Base-by-base conservation (phyloP, 2,888 invertebrate species). In the Tenthredo scrophulariae region DNA sequence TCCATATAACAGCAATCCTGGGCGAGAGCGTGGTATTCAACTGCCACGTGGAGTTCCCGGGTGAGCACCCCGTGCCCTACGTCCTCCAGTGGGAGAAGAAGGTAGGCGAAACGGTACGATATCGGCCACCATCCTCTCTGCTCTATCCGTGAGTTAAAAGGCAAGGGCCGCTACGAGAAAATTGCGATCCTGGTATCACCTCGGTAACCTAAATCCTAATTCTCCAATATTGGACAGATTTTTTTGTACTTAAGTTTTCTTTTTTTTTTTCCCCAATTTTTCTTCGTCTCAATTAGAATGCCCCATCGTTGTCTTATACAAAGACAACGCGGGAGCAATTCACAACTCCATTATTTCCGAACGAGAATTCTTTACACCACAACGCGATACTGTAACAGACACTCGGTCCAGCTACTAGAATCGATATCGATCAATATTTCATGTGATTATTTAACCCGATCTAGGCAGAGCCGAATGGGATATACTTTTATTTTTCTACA, bases 21-120 rank as follows among this genome's bases (percentile, higher is more conserved):
- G 98, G 98, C 94, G 98, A 98, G 95, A 98, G 98, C 94, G 98
- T 98, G 95, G 97, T 98, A 94, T 98, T 99, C 96, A 98, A 98
- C 95, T 99, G 99, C 95, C 98, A 98, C 95, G 98, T 99, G 95
- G 98, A 98, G 95, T 98, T 98, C 95, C 98, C 98, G 94, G 97
- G 98, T 94, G 97, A 98, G 95, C 97, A 97, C 95, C 97, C 98
- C 93, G 98, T 98, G 95, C 98, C 98, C 95, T 98, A 98, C 95
- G 98, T 99, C 95, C 97, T 99, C 94, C 98, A 98, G 96, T 99
- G 99, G 99, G 98, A 98, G 96, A 99, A 98, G 97, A 98, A 98
- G 97, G 98, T 98, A 97, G 97, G 97, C 97, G 97, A 97, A 95
- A 97, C 97, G 97, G 97, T 97, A 97, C 96, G 97, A 96, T 96